Evolutionary conservation across 1,140 invertebrate species (phyloP).

Genomic region (Magallana gigas): DNA sequence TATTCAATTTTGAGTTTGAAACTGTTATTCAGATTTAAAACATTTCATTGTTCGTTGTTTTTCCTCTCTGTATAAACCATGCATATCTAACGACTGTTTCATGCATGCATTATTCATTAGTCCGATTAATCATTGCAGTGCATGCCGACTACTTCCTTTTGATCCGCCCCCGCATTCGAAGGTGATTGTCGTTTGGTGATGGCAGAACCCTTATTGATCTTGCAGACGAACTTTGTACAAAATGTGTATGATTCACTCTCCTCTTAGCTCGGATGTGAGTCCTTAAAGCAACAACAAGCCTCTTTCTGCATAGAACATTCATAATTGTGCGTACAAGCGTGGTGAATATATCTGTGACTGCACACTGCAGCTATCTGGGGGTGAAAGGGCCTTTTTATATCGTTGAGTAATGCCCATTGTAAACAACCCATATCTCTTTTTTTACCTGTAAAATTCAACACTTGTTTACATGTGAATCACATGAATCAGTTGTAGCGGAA

Average conservation of each 20-base stretch:
- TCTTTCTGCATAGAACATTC: background rate
- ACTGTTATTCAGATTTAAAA: too few species aligned
- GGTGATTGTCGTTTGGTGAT: slow-evolving; percentile 10
- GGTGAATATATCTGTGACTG: background rate
- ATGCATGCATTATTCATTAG: too few species aligned
- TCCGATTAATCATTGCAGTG: too few species aligned
- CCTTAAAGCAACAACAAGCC: background rate
- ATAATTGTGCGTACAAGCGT: background rate
- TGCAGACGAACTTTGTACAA: slow-evolving; percentile 2
- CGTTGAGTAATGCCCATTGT: slow-evolving; percentile 19
- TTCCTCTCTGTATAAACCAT: too few species aligned
- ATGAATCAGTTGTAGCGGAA: slow-evolving; percentile 14
- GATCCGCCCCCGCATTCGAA: background rate
- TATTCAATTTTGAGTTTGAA: too few species aligned
- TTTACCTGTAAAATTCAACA: background rate
- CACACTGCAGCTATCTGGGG: background rate
- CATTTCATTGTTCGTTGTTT: too few species aligned
- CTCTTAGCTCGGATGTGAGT: background rate
- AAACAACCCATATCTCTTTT: background rate
- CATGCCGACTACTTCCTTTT: background rate
- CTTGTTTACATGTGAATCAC: slow-evolving; percentile 21
- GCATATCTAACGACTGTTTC: too few species aligned
- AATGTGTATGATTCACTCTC: slow-evolving; percentile 26
- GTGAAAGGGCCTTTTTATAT: slow-evolving; percentile 1
- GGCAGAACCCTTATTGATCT: slow-evolving; percentile 13